Evolutionary conservation across 2,113 vertebrate species (phyloP), one percentile per base, ranked within the genome.

Genomic region (Cyphomyrus discorhynchus): DNA sequence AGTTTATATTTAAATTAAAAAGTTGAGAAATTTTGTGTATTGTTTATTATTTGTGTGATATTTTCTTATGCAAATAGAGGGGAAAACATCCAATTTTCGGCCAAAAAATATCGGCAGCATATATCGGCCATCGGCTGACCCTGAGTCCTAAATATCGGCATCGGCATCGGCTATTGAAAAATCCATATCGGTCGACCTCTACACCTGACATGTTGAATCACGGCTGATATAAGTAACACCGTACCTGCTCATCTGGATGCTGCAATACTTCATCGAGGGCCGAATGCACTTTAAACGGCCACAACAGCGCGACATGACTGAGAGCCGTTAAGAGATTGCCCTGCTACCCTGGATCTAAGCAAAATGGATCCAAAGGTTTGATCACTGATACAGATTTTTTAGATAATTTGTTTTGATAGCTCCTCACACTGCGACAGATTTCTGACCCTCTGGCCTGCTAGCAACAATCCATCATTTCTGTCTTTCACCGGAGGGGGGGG

Each of bases 351-450:
- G 89, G 42, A 84, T 82, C 19, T 21, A 31, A 87, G 47, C 46
- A 46, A 50, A 19, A 47, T 31, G 35, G 21, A 92, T 93, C 93
- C 94, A 93, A 95, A 95, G 95, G 89, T 94, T 92, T 95, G 95
- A 95, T 94, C 93, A 95, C 93, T 15, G 31, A 39, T 92, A 92
- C 94, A 94, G 96, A 96, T 96, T 96, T 96, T 96, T 96, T 96
- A 96, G 93, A 95, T 96, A 95, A 96, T 96, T 56, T 88, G 86
- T 88, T 95, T 95, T 95, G 96, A 96, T 96, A 97, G 96, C 97
- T 96, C 94, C 95, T 92, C 94, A 92, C 92, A 94, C 93, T 95
- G 93, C 94, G 93, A 95, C 94, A 96, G 95, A 96, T 93, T 94
- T 90, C 95, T 96, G 95, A 96, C 95, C 96, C 95, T 53, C 82